These are phyloP conservation scores for Rhagoletis pomonella DNA, from an alignment of 1,140 invertebrate genomes.

Conservation along the genomic window DNA sequence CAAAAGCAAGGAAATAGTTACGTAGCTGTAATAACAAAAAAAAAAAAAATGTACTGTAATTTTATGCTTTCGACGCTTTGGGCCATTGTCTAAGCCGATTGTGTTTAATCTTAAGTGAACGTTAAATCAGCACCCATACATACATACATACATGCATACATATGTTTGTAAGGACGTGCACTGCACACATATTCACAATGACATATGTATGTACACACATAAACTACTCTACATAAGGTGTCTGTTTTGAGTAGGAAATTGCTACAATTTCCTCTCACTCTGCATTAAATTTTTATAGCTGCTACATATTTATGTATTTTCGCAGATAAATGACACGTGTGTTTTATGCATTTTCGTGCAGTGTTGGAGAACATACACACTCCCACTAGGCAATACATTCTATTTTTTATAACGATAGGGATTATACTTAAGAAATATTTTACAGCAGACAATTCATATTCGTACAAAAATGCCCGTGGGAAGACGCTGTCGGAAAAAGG, in stretches of 20 bases:
- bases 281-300: slow-evolving; percentile 45
- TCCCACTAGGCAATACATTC: no score
- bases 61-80: slow-evolving; percentile 41
- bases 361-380: no score
- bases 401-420: no score
- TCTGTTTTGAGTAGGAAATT: slow-evolving; percentile 49
- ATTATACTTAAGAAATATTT: no score
- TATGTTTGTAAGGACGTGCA: not conserved
- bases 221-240: not conserved
- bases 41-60: slow-evolving; percentile 5
- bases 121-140: not conserved
- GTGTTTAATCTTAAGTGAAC: slow-evolving; percentile 47
- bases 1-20: not conserved
- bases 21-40: not conserved
- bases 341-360: no score
- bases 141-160: not conserved
- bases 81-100: slow-evolving; percentile 50
- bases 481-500: no score
- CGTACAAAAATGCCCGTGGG: no score
- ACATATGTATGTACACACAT: no score
- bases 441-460: no score
- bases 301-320: slow-evolving; percentile 3
- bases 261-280: slow-evolving; percentile 39
- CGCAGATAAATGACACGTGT: not conserved
- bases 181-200: not conserved